These are phyloP conservation scores for Ornithorhynchus anatinus DNA, from an alignment of 2,113 vertebrate genomes.

Conservation along the genomic window DNA sequence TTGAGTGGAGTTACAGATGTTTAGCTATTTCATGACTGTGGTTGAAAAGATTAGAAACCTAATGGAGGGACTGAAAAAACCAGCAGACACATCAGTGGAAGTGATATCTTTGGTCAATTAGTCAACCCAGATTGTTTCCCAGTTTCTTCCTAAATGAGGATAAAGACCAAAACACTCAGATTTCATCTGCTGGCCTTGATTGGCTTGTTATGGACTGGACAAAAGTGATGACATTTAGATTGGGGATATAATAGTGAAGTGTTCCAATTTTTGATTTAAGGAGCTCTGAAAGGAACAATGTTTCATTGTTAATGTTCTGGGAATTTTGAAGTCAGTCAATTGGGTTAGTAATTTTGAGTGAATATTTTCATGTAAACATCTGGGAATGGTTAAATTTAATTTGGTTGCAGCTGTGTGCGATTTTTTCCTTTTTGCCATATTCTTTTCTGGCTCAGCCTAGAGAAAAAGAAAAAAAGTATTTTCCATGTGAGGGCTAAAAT, in stretches of 20 bases:
- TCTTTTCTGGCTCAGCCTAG: background rate
- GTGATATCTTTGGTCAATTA: too few species aligned
- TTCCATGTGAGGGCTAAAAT: background rate
- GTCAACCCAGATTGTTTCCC: background rate
- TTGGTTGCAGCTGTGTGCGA: background rate
- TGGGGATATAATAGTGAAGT: background rate
- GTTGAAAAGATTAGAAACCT: background rate
- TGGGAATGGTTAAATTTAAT: background rate
- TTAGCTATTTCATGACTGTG: too few species aligned
- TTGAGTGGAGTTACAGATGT: background rate
- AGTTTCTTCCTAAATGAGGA: background rate
- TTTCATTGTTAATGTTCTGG: background rate
- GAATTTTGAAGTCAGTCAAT: background rate
- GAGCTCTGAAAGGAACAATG: background rate
- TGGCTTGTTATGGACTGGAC: background rate
- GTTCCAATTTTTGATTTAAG: background rate
- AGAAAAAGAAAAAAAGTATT: background rate
- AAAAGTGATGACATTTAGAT: background rate
- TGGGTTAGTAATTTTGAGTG: background rate
- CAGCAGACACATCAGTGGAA: background rate
- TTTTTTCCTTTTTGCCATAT: background rate
- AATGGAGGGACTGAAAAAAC: background rate
- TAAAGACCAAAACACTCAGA: background rate
- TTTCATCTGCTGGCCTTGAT: background rate
- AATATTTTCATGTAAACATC: background rate